phyloP scores from a whole-genome alignment of 2,888 invertebrate genomes.

The Acrobasis suavella region DNA sequence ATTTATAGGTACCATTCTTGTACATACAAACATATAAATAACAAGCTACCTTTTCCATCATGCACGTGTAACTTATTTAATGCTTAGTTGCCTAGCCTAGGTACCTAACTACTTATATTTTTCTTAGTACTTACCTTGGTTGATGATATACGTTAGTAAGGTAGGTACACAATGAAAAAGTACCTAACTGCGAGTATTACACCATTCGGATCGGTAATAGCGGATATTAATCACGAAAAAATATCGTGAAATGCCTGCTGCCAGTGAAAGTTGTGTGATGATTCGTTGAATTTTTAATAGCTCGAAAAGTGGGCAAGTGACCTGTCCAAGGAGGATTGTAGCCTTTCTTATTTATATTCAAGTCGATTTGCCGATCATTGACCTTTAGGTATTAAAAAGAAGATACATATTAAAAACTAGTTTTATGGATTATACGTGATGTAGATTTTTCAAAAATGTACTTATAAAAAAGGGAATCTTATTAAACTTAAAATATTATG shows the following conservation, averaged over 20 bases:
- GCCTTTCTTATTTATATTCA: constrained; percentile 74
- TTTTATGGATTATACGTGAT: too few species aligned
- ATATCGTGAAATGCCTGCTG: constrained; percentile 42
- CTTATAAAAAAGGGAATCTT: too few species aligned
- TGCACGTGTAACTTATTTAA: too few species aligned
- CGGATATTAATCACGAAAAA: constrained; percentile 23
- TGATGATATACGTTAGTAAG: too few species aligned
- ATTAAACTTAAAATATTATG: too few species aligned
- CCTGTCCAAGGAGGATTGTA: constrained; percentile 67
- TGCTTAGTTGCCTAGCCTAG: too few species aligned
- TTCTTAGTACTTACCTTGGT: too few species aligned
- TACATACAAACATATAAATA: background rate
- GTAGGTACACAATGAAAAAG: background rate
- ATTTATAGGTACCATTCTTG: background rate
- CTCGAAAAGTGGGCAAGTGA: constrained; percentile 73
- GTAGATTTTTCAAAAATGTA: too few species aligned
- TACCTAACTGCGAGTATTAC: background rate
- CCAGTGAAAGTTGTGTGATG: constrained; percentile 78
- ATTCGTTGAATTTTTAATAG: constrained; percentile 78
- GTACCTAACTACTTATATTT: too few species aligned
- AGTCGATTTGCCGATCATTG: constrained; percentile 68
- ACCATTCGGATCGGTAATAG: too few species aligned
- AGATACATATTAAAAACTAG: background rate
- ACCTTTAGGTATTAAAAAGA: constrained; percentile 51
- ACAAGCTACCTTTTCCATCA: too few species aligned